A percentile compares a stretch with the other conserved stretches of the same genome.
These are phyloP conservation scores for Eugnorisma glareosa DNA, from an alignment of 2,888 invertebrate genomes.

Conservation along the genomic window DNA sequence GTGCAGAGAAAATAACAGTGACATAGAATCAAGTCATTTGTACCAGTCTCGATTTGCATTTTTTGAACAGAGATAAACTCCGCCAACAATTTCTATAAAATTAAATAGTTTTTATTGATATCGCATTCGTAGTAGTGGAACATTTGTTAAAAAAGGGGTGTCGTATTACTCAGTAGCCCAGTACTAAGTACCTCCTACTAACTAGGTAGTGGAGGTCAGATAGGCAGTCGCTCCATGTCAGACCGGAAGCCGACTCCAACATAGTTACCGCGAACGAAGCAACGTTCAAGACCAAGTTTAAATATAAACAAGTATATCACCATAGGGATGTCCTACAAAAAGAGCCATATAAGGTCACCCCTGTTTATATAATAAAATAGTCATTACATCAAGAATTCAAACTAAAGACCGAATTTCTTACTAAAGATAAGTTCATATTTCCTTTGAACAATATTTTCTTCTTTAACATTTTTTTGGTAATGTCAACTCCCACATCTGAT, in stretches of 20 bases:
- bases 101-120: too few relatives aligned
- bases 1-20: not conserved
- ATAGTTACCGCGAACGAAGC: not conserved
- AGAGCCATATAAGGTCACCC: not conserved
- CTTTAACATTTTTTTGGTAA: slow-evolving; percentile 16
- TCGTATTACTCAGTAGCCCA: too few relatives aligned
- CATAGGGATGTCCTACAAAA: not conserved
- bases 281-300: not conserved
- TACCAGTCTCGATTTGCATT: too few relatives aligned
- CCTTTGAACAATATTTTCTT: slow-evolving; percentile 37
- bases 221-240: too few relatives aligned
- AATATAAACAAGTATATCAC: not conserved
- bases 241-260: too few relatives aligned
- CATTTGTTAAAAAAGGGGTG: too few relatives aligned
- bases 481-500: slow-evolving; percentile 31
- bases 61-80: too few relatives aligned
- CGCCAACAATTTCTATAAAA: too few relatives aligned
- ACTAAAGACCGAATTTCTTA: slow-evolving; percentile 34
- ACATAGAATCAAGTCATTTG: too few relatives aligned
- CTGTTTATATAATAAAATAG: slow-evolving; percentile 32
- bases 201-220: too few relatives aligned
- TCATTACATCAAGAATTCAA: slow-evolving; percentile 42
- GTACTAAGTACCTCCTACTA: too few relatives aligned
- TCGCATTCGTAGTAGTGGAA: too few relatives aligned
- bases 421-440: slow-evolving; percentile 4